Percentiles rank a stretch among this genome's conserved stretches.
Conservation (phyloP, 2,797 vertebrate species). For the Pseudocheirus occidentalis region DNA sequence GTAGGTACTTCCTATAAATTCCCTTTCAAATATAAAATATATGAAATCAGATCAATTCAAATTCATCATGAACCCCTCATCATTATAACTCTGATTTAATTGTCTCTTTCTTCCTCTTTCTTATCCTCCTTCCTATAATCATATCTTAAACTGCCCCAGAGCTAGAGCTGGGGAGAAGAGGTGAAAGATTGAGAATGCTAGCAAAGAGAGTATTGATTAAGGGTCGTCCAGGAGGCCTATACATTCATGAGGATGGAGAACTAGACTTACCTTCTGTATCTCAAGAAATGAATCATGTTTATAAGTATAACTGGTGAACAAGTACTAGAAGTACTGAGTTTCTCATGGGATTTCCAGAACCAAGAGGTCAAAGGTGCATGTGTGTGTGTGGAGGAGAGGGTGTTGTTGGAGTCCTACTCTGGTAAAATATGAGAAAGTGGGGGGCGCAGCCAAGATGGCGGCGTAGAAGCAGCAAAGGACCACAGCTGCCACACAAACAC, state of each 20-base stretch:
- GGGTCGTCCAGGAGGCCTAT: not conserved
- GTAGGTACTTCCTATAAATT: not conserved
- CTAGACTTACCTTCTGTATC: not conserved
- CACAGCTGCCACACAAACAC: no score
- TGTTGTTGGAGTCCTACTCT: not conserved
- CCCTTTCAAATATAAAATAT: not conserved
- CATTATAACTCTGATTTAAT: not conserved
- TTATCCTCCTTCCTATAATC: fast-evolving
- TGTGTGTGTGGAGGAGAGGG: no score
- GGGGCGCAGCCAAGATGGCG: no score
- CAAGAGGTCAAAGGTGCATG: not conserved
- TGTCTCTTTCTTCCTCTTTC: not conserved
- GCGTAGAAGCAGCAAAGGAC: no score
- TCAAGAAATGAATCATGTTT: not conserved
- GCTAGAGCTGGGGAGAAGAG: not conserved
- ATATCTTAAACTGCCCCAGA: not conserved
- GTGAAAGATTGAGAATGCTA: not conserved
- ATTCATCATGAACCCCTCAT: not conserved
- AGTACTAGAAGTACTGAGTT: no score
- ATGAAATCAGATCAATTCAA: not conserved
- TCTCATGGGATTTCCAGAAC: not conserved
- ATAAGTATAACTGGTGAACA: not conserved
- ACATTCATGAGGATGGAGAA: not conserved
- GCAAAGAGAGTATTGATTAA: not conserved
- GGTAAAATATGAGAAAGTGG: not conserved